Conservation (phyloP, 2,113 vertebrate species). For the Sinocyclocheilus grahami region DNA sequence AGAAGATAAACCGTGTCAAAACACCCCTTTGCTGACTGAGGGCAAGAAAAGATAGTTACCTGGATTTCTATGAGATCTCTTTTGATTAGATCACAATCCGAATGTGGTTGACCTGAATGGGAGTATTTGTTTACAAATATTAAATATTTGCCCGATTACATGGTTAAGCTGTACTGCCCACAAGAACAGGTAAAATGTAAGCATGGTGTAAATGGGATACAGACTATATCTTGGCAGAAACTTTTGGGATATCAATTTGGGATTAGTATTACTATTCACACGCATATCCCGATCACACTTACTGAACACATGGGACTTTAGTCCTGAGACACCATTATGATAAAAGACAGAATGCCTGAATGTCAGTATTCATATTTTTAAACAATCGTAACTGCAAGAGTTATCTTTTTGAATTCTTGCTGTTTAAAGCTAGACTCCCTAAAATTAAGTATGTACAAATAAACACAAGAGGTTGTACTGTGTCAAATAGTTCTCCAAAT, state of each 20-base stretch:
- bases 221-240: background rate
- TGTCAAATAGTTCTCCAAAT: conserved; percentile 67
- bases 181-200: background rate
- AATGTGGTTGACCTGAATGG: conserved; percentile 74
- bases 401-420: conserved; percentile 22
- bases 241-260: background rate
- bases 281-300: background rate
- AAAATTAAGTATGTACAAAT: conserved; percentile 66
- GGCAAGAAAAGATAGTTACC: conserved; percentile 68
- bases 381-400: background rate
- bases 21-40: conserved; percentile 73
- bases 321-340: too few relatives aligned
- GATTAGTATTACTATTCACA: background rate
- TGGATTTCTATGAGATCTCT: conserved; percentile 72
- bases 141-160: conserved; percentile 59
- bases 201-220: background rate
- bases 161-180: background rate
- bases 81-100: conserved; percentile 77
- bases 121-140: conserved; percentile 65
- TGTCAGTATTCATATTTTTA: background rate
- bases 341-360: background rate
- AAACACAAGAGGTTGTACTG: conserved; percentile 61
- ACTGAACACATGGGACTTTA: too few relatives aligned
- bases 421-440: conserved; percentile 64
- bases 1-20: conserved; percentile 81